Base-by-base conservation (phyloP, 2,797 vertebrate species). In the Nannoperca australis region DNA sequence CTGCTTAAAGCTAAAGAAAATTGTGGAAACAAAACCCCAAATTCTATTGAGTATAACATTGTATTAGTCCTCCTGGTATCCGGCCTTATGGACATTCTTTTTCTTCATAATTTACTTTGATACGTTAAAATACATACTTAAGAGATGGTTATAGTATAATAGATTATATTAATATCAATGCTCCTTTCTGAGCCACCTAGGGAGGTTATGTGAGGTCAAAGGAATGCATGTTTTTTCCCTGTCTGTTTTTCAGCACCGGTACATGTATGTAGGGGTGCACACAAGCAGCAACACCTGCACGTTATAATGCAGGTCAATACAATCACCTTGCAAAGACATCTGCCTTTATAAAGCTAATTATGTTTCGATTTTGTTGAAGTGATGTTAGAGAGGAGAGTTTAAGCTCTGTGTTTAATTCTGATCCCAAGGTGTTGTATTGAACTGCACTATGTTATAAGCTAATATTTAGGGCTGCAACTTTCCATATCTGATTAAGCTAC, bases 191-290 rank as follows among this genome's bases (percentile, higher is more conserved):
- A 67, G 72, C 36, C 68, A 58, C 59, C 20, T 67, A 36, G 80
- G 30, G 56, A 68, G 54, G 42, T 59, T 45, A 9, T 49, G 40
- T 63, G 65, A 18, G 36, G 30, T 66, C 17, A 79, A 55, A 42
- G 45, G 1, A 54, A 32, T 53, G 6, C 42, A 55, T n/a, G 24
- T 27, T 15, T 18, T 65, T 66, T 67, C 61, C 2, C 8, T 59
- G 2, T 45, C 3, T 70, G 58, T 62, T 54, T 64, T 68, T 63
- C 18, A 38, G 47, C 45, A 53, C 32, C 56, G 62, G 51, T 63
- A n/a, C 20, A 15, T 59, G 38, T 61, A 5, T 76, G 66, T 17
- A 17, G 66, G 45, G 77, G 68, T 73, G 78, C 78, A 84, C 55
- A 81, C 63, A 60, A 79, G 62, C 70, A 76, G 60, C 59, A 70